A percentile compares a stretch with the other conserved stretches of the same genome.
Conservation (phyloP, 2,113 vertebrate species). For the Scophthalmus maximus region DNA sequence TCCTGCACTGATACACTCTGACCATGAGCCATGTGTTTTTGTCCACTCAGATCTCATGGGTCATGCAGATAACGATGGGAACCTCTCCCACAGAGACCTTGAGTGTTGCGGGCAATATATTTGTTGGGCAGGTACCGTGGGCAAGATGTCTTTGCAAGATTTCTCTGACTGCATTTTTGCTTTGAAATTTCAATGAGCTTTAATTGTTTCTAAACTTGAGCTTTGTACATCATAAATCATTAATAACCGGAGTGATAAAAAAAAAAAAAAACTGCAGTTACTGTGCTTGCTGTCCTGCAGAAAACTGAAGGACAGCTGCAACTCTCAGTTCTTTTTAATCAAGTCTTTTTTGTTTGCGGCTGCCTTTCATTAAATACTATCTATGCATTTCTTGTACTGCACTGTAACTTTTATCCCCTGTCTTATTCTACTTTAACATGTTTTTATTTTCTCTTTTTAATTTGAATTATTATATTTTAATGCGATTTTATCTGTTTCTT, state of each 20-base stretch:
- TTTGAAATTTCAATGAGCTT: not conserved
- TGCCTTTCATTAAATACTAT: too few relatives aligned
- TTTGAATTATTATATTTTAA: too few relatives aligned
- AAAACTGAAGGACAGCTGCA: too few relatives aligned
- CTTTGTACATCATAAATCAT: not conserved
- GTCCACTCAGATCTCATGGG: constrained; percentile 89
- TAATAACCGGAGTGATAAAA: not conserved
- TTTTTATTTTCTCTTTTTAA: too few relatives aligned
- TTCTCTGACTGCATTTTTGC: not conserved
- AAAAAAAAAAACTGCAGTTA: not conserved
- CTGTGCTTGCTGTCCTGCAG: not conserved
- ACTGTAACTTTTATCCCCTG: too few relatives aligned
- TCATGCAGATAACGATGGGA: constrained; percentile 93
- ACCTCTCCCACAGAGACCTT: constrained; percentile 92
- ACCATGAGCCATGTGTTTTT: constrained; percentile 50
- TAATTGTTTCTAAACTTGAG: not conserved
- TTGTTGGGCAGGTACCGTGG: constrained; percentile 91
- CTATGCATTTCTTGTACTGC: too few relatives aligned
- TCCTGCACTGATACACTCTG: constrained; percentile 10
- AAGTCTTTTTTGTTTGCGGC: too few relatives aligned
- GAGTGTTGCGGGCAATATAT: constrained; percentile 96
- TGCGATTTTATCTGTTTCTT: too few relatives aligned
- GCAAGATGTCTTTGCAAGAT: not conserved
- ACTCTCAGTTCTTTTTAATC: too few relatives aligned
- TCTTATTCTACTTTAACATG: too few relatives aligned